phyloP scores from a whole-genome alignment of 2,113 vertebrate genomes.

The Zeus faber region DNA sequence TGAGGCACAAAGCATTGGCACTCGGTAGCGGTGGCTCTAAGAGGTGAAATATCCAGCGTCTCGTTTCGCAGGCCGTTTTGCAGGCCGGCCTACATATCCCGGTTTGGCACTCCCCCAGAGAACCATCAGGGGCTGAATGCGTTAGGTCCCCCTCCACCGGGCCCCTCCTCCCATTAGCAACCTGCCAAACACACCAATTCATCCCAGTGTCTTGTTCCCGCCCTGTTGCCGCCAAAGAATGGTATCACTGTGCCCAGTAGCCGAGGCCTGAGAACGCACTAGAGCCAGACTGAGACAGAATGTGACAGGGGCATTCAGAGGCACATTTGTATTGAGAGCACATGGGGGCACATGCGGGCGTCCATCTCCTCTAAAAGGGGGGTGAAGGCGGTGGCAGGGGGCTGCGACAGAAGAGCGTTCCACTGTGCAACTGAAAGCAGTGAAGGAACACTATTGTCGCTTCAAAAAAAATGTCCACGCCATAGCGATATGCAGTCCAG shows the following conservation, averaged over 20 bases:
- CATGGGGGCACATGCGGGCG: neutral
- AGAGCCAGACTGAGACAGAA: slow-evolving; percentile 29
- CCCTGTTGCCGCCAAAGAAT: slow-evolving; percentile 55
- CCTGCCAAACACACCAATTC: slow-evolving; percentile 63
- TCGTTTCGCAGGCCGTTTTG: slow-evolving; percentile 9
- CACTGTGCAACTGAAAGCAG: neutral
- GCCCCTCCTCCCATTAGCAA: slow-evolving; percentile 62
- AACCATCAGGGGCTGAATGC: slow-evolving; percentile 56
- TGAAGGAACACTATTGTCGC: too few relatives aligned
- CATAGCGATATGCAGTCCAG: slow-evolving; percentile 13
- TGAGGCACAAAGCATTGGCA: slow-evolving; percentile 2
- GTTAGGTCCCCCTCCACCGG: slow-evolving; percentile 46
- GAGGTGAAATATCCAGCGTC: slow-evolving; percentile 19
- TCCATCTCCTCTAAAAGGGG: slow-evolving; percentile 8
- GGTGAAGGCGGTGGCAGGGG: neutral
- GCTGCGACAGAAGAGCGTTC: neutral
- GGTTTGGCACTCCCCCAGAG: slow-evolving; percentile 50
- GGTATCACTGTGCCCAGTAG: slow-evolving; percentile 44
- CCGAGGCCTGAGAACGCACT: slow-evolving; percentile 31
- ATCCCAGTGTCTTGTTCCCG: slow-evolving; percentile 42
- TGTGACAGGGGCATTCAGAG: slow-evolving; percentile 21
- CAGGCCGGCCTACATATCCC: slow-evolving; percentile 48
- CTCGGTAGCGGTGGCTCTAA: slow-evolving; percentile 7
- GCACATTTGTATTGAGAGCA: slow-evolving; percentile 34
- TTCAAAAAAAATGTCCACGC: too few relatives aligned